Percentiles rank a stretch among this genome's conserved stretches.
phyloP scores from a whole-genome alignment of 2,113 vertebrate species.

The Carollia perspicillata region DNA sequence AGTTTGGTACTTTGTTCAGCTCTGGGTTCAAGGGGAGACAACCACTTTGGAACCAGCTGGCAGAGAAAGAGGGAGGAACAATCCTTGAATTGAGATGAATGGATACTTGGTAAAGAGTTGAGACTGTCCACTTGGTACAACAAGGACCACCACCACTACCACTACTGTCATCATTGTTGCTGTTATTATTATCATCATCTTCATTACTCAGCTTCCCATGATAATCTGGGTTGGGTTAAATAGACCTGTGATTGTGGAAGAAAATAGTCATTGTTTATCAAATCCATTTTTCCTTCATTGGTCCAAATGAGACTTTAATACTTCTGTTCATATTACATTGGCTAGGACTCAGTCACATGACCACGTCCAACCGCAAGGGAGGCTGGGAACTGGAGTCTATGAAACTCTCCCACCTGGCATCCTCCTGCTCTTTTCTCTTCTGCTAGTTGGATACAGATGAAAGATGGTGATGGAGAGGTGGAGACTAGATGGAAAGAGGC shows the following conservation, averaged over 20 bases:
- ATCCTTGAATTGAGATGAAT: background rate
- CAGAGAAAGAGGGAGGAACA: too few species aligned
- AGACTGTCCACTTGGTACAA: background rate
- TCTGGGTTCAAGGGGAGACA: background rate
- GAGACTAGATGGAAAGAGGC: background rate
- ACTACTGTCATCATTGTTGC: background rate
- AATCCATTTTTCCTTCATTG: background rate
- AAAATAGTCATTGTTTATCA: background rate
- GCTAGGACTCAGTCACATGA: background rate
- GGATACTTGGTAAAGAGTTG: background rate
- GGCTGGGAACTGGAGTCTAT: background rate
- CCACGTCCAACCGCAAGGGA: background rate
- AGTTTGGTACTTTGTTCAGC: background rate
- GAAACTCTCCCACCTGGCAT: background rate
- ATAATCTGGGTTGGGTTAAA: background rate
- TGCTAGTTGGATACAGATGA: background rate
- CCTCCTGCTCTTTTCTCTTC: background rate
- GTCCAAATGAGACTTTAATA: background rate
- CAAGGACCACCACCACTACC: background rate
- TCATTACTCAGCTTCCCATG: background rate
- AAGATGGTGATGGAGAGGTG: background rate
- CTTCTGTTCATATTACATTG: background rate
- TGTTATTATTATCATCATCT: background rate
- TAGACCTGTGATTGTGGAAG: background rate
- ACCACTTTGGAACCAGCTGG: background rate